These are phyloP conservation scores for Phylloscopus trochilus DNA, from an alignment of 2,113 vertebrate genomes.

Conservation along the genomic window DNA sequence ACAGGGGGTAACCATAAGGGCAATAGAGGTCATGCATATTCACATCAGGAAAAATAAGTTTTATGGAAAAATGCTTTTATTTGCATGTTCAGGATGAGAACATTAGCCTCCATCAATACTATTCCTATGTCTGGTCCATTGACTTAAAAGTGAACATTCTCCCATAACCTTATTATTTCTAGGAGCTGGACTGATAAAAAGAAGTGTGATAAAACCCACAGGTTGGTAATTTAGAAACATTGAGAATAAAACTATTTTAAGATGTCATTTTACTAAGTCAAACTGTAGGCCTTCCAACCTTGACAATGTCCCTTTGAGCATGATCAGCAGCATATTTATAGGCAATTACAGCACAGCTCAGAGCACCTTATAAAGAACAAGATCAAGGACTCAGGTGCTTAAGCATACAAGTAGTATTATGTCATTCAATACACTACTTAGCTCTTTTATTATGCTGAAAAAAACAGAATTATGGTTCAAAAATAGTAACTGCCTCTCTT, in stretches of 20 bases:
- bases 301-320: not conserved
- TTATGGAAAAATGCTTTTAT: not conserved
- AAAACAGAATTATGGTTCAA: not conserved
- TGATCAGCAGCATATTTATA: slow-evolving; percentile 1
- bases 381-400: slow-evolving; percentile 15
- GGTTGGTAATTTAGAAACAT: not conserved
- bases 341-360: slow-evolving; percentile 19
- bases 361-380: slow-evolving; percentile 18
- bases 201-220: not conserved
- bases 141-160: not conserved
- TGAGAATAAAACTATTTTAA: not conserved
- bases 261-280: not conserved
- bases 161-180: not conserved
- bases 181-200: not conserved
- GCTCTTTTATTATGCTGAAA: not conserved
- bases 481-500: not conserved
- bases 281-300: not conserved
- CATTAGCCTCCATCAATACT: not conserved
- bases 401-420: not conserved
- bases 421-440: not conserved
- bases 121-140: not conserved
- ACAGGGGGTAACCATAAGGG: not conserved
- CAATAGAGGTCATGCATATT: not conserved
- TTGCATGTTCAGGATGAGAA: not conserved
- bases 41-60: not conserved